Conservation (phyloP, 2,888 invertebrate species). For the Trimorus sp. region DNA sequence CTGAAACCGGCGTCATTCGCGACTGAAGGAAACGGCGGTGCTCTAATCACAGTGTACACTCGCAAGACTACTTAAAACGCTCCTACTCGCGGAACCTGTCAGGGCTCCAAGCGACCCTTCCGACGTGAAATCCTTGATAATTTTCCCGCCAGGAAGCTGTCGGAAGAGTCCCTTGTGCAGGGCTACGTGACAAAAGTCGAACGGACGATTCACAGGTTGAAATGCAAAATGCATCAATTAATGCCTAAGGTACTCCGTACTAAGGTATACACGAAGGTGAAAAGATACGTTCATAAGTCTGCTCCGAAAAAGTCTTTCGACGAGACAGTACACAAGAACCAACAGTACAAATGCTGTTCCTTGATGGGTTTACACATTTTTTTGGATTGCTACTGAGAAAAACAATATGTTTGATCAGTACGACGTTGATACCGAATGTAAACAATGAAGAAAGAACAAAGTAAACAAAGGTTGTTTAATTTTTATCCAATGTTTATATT, state of each 20-base stretch:
- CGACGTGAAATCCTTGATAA: neutral
- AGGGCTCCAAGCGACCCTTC: conserved; percentile 15
- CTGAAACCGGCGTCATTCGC: too few relatives aligned
- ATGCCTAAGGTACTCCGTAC: conserved; percentile 10
- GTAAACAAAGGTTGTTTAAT: too few relatives aligned
- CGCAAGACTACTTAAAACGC: conserved; percentile 24
- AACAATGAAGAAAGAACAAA: too few relatives aligned
- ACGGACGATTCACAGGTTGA: conserved; percentile 12
- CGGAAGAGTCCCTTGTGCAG: conserved; percentile 16
- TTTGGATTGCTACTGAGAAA: too few relatives aligned
- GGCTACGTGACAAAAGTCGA: conserved; percentile 27
- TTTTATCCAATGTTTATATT: too few relatives aligned
- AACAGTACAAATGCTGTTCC: too few relatives aligned
- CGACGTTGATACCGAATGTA: too few relatives aligned
- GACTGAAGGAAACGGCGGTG: neutral
- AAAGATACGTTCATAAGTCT: neutral
- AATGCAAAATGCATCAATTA: neutral
- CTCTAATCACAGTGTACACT: conserved; percentile 22
- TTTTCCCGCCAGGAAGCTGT: neutral
- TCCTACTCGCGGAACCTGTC: conserved; percentile 4
- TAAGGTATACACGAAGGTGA: conserved; percentile 22
- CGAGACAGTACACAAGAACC: too few relatives aligned
- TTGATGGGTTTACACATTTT: too few relatives aligned
- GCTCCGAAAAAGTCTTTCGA: neutral
- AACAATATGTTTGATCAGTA: too few relatives aligned